Base-by-base conservation (phyloP, 2,797 vertebrate species). In the Hydrolagus colliei region DNA sequence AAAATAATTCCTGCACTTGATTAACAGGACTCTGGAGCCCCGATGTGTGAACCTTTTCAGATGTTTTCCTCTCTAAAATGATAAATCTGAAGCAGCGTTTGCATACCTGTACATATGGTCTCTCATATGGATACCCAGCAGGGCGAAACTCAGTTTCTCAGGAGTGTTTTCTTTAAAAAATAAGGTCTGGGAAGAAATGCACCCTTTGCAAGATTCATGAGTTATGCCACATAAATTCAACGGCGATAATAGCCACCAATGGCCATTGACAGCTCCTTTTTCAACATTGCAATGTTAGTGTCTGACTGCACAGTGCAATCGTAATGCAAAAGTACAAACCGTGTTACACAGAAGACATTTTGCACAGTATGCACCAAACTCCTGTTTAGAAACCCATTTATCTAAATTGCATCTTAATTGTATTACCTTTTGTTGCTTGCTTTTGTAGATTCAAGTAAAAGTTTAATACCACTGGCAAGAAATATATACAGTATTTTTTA, bases 391-490 rank as follows among this genome's bases (percentile, higher is more conserved):
- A 7, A 16, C 13, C 14, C 20, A 32, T 80, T 67, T 27, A 65
- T 65, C 10, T 1, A 2, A 63, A 79, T 22, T 12, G 62, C 9
- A 61, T 32, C 63, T 9, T 35, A 32, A 27, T 8, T 9, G 78
- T 13, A 65, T 65, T 80, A 18, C 1, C 14, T 80, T 80, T 18
- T n/a, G 32, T 35, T 4, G 18, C 16, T 67, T 65, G 9, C 22
- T 27, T 67, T 80, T 63, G 22, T 80, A 63, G 62, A 61, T 80
- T 65, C 78, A 35, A 78, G 11, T 80, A 78, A 61, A 76, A 52
- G 9, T 41, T 52, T 52, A 65, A 27, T 65, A 13, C 13, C 32
- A 63, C 14, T 80, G 78, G 62, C 63, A 80, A n/a, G 6, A 52
- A 52, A 52, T 52, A 52, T 7, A 18, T 14, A 27, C 12, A 20